Evolutionary conservation across 2,113 vertebrate species (phyloP), one percentile per base, ranked within the genome.

Genomic region (Erinaceus europaeus): DNA sequence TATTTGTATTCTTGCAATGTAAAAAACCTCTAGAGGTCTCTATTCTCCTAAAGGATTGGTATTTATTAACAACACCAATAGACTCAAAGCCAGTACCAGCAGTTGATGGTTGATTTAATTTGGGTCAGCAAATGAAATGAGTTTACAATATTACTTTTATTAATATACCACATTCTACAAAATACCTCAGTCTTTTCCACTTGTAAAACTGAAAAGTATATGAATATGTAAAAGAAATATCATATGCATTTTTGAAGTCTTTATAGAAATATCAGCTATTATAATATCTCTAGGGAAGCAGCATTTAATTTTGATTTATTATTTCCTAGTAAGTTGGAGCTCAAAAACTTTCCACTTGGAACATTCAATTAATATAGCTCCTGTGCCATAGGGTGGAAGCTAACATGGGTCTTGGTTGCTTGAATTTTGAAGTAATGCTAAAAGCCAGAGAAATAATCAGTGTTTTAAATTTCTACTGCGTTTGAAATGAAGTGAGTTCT

Each of bases 261-360:
- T 69, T 62, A 5, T 62, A 6, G 34, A 85, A 85, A 18, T 65
- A 68, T 3, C 48, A 73, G 29, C 42, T 50, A 9, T 88, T 40
- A 34, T 25, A 78, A 18, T 73, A 53, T 65, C 71, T 79, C 48
- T 17, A 65, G 27, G 27, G 9, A 75, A 77, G 11, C 4, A 82
- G 27, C 8, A 68, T 61, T 90, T 78, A 71, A 85, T 67, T 85
- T 74, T 92, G 40, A 85, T 65, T 77, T 90, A 71, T 84, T 44
- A 62, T 77, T 86, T 90, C 23, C 72, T 12, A 83, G 27, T 44
- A 77, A 82, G 14, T 55, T 69, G 9, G 52, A 65, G 9, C 13
- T 88, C 11, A 65, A 64, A 67, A 3, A 57, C 2, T 81, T 77
- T 82, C 27, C 18, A 79, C 62, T 34, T 86, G 52, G 34, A 86